Evolutionary conservation across 1,140 invertebrate genomes (phyloP).

Genomic region (Drosophila leontia): DNA sequence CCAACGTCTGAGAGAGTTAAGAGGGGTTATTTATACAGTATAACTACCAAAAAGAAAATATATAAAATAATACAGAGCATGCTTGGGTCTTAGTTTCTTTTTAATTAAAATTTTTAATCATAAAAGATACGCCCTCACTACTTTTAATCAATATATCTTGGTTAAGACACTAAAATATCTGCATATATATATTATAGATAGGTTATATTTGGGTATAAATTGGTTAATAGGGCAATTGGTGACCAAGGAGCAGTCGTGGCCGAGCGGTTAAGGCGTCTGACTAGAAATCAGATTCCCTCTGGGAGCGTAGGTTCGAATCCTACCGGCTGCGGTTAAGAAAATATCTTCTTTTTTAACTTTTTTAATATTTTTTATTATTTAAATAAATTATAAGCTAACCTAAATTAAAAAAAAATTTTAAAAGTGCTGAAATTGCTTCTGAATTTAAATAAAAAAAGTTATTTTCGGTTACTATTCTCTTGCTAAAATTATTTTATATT

Average conservation of each 20-base stretch:
- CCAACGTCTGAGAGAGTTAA: neutral
- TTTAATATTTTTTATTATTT: too few species aligned
- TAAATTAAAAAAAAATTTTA: too few species aligned
- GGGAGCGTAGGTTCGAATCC: conserved; percentile 92
- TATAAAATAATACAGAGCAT: neutral
- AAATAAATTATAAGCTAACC: too few species aligned
- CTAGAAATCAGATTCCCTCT: conserved; percentile 91
- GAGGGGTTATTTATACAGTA: neutral
- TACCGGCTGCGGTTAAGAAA: conserved; percentile 88
- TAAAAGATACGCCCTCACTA: neutral
- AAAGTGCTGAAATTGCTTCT: too few species aligned
- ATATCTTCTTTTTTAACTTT: neutral
- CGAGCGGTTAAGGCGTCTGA: conserved; percentile 94
- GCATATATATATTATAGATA: neutral
- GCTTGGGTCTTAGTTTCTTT: too few species aligned
- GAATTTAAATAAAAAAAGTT: too few species aligned
- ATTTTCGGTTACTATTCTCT: too few species aligned
- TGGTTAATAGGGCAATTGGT: neutral
- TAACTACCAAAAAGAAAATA: neutral
- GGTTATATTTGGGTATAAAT: neutral
- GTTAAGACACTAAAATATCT: neutral
- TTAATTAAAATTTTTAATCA: neutral
- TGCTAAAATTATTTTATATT: too few species aligned
- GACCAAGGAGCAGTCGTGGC: conserved; percentile 88
- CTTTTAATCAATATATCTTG: neutral